phyloP scores from a whole-genome alignment of 1,140 invertebrate species.

The Aleiodes sp. region DNA sequence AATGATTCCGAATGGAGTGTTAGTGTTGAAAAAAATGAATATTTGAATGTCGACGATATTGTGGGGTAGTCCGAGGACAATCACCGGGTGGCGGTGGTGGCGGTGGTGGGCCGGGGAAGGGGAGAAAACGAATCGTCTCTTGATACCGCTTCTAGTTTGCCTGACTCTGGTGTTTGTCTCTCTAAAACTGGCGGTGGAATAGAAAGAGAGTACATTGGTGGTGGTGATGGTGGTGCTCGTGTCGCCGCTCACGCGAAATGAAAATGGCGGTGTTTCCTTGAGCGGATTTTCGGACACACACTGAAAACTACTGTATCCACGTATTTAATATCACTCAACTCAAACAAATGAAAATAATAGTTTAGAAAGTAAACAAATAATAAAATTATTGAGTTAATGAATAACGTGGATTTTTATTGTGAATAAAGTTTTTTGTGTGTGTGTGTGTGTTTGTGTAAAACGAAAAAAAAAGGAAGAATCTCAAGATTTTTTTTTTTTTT shows the following conservation, averaged over 20 bases:
- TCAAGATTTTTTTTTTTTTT: background rate
- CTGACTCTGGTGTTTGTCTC: no score
- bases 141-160: no score
- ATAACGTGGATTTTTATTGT: background rate
- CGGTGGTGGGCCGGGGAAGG: no score
- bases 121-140: no score
- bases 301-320: background rate
- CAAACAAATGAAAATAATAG: conserved; percentile 39
- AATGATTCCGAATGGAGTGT: no score
- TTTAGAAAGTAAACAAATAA: background rate
- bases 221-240: conserved; percentile 22
- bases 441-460: no score
- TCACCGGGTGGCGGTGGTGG: no score
- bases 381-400: background rate
- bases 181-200: conserved; percentile 26
- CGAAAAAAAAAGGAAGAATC: background rate
- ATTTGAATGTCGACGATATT: no score
- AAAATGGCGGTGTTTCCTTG: conserved; percentile 61
- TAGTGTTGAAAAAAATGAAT: no score
- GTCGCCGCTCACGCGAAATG: conserved; percentile 44
- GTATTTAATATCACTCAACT: no score
- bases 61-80: no score
- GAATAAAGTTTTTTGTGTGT: background rate
- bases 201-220: background rate
- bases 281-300: conserved; percentile 34